These are phyloP conservation scores for Polietes domitor DNA, from an alignment of 2,888 invertebrate species.

Conservation along the genomic window DNA sequence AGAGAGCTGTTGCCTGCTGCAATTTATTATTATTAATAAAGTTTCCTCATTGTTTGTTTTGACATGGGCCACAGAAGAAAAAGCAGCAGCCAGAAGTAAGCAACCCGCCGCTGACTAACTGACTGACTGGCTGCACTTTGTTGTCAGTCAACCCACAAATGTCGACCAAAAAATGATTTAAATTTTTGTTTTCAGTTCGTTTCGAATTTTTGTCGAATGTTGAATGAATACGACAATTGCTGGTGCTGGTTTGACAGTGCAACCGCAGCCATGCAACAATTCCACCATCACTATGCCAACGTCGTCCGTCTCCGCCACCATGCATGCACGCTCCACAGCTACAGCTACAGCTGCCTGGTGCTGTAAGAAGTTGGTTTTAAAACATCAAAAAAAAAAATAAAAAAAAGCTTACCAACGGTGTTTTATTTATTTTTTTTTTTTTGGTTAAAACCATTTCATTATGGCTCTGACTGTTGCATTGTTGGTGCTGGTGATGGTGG, in stretches of 20 bases:
- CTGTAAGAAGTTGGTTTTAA: neutral
- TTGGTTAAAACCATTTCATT: constrained; percentile 21
- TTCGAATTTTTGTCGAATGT: constrained; percentile 2
- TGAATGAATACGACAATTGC: constrained; percentile 15
- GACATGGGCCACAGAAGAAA: neutral
- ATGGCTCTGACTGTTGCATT: neutral
- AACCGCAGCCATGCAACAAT: neutral
- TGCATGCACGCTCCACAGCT: neutral
- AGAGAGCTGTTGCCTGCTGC: constrained; percentile 10
- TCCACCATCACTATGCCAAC: neutral
- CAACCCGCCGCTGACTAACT: neutral
- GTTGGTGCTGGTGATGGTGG: neutral
- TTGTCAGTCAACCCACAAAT: constrained; percentile 11
- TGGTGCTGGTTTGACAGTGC: neutral
- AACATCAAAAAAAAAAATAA: no score
- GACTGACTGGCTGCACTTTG: constrained; percentile 3
- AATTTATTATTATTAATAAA: constrained; percentile 28
- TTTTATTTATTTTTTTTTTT: neutral
- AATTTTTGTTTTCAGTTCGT: neutral
- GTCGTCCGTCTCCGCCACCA: neutral
- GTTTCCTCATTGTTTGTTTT: constrained; percentile 28
- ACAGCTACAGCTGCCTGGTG: no score
- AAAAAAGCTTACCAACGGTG: constrained; percentile 9
- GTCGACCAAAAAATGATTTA: neutral
- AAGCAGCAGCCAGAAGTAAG: neutral